phyloP scores from a whole-genome alignment of 2,113 vertebrate genomes.

The Typhlomys cinereus region DNA sequence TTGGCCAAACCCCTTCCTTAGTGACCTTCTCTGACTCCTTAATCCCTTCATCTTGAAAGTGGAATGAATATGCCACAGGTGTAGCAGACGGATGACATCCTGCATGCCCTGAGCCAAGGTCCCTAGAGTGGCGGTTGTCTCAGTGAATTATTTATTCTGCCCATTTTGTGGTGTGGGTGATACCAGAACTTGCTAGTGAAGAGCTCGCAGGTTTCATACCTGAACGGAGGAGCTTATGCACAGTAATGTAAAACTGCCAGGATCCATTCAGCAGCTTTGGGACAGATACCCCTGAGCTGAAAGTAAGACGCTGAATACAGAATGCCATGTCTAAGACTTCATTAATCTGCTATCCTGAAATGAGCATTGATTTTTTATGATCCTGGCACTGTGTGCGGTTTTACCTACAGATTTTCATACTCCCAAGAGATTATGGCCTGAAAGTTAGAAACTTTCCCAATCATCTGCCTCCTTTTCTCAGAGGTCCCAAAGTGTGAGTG shows the following conservation, averaged over 20 bases:
- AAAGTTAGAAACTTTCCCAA: background rate
- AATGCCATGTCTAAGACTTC: background rate
- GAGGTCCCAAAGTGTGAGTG: background rate
- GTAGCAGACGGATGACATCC: background rate
- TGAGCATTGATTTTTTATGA: background rate
- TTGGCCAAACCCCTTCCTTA: background rate
- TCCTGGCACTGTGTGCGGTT: background rate
- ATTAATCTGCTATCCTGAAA: no score
- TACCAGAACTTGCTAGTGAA: background rate
- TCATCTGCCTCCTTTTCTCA: slow-evolving; percentile 26
- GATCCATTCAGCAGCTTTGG: background rate
- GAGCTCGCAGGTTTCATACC: background rate
- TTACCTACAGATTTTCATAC: background rate
- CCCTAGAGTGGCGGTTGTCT: slow-evolving; percentile 16
- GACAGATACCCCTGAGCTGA: background rate
- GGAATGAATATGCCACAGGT: background rate
- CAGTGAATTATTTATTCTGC: background rate
- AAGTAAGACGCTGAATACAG: background rate
- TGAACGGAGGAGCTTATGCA: background rate
- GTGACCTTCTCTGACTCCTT: background rate
- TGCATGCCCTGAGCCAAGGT: background rate
- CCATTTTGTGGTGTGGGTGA: background rate
- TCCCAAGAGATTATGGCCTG: background rate
- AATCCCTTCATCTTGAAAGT: background rate
- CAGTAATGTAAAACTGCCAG: background rate